Base-by-base conservation (phyloP, 2,797 vertebrate species). In the Poliocrania exsul region DNA sequence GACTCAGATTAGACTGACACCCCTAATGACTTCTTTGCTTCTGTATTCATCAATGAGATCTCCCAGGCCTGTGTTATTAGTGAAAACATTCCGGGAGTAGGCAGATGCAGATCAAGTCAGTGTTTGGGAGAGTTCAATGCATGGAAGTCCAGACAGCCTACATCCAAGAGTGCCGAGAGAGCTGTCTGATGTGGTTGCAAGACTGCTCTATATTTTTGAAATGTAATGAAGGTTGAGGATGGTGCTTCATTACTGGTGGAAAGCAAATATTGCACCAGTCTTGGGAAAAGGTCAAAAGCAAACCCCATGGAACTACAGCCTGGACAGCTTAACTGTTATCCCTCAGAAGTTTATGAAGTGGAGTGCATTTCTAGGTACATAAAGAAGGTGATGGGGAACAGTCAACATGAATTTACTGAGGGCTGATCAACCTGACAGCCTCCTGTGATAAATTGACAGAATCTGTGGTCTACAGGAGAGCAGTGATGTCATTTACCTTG, bases 71-170 rank as follows among this genome's bases (percentile, higher is more conserved):
- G 13, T 54, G 23, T 54, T 67, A 14, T 21, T 64, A 60, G n/a
- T 24, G 35, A 49, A 75, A 35, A 46, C 53, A 31, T 78, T 88
- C 20, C 58, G 16, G 15, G 25, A 33, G 8, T 38, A 74, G 56
- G 16, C 17, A 58, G 65, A 31, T 78, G 40, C 25, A 28, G 56
- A 37, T 70, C 13, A 60, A 16, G 13, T 46, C 26, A 40, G 50
- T 1, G 4, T 37, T 0, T 64, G 65, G 28, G n/a, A 46, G 35
- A 37, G 35, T 57, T 84, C 28, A 50, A 2, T 0, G 0, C 20
- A 14, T 77, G 38, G 42, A 66, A 75, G 11, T 69, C 40, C 40
- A 65, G 35, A 24, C 23, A 64, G 60, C 20, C 25, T n/a, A 31
- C 47, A 51, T 60, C 26, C 16, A 29, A 17, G 64, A 57, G 15